Percentiles rank a stretch among this genome's conserved stretches.
phyloP scores from a whole-genome alignment of 2,113 vertebrate genomes.

The Pavo muticus region DNA sequence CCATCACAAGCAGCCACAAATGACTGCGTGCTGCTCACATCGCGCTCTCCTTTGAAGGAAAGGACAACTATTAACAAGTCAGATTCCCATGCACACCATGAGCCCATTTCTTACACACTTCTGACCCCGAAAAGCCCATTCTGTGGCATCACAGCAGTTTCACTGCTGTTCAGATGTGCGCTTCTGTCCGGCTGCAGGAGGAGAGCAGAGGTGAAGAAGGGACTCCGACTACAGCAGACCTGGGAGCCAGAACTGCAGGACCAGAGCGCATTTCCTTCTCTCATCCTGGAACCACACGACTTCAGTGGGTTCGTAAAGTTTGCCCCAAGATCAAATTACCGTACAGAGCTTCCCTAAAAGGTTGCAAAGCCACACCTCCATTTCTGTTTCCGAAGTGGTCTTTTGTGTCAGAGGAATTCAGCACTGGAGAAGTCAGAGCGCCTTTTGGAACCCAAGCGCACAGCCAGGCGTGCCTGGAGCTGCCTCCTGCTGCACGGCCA shows the following conservation, averaged over 20 bases:
- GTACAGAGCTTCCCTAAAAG: background rate
- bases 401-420: background rate
- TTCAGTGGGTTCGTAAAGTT: background rate
- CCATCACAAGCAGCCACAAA: constrained; percentile 10
- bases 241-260: rapidly evolving
- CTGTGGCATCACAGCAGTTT: rapidly evolving
- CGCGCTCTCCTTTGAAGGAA: background rate
- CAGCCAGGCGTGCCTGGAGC: background rate
- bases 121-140: background rate
- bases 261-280: background rate
- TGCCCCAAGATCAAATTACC: background rate
- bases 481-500: constrained; percentile 5
- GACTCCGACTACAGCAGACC: background rate
- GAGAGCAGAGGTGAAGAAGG: background rate
- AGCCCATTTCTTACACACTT: background rate
- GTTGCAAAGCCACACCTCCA: background rate
- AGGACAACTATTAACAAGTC: background rate
- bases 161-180: background rate
- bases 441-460: background rate
- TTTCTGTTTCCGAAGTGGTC: background rate
- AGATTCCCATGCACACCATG: background rate
- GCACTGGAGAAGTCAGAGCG: background rate
- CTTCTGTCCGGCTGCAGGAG: background rate
- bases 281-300: background rate
- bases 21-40: background rate